phyloP scores from a whole-genome alignment of 2,113 vertebrate genomes.

The Rissa tridactyla region DNA sequence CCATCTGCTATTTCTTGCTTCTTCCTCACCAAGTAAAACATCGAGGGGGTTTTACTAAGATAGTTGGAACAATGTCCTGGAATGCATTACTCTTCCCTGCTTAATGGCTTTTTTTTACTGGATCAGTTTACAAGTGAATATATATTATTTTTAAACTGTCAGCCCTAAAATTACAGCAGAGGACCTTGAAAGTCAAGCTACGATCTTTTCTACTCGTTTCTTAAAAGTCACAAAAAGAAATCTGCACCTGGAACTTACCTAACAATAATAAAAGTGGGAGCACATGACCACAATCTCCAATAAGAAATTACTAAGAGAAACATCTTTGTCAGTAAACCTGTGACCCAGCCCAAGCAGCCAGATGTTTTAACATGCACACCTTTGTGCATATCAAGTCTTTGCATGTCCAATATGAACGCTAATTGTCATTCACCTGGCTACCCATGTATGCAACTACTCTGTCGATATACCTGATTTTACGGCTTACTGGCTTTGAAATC shows the following conservation, averaged over 20 bases:
- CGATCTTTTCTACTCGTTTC: background rate
- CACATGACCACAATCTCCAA: background rate
- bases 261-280: background rate
- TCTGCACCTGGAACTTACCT: background rate
- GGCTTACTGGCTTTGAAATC: background rate
- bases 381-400: background rate
- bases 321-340: background rate
- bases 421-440: background rate
- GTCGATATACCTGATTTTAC: background rate
- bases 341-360: background rate
- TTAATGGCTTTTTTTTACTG: background rate
- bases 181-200: background rate
- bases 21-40: constrained; percentile 28
- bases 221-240: background rate
- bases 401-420: background rate
- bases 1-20: constrained; percentile 4
- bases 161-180: background rate
- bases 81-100: background rate
- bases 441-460: background rate
- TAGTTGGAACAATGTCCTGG: background rate
- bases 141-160: background rate
- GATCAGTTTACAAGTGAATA: background rate
- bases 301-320: background rate
- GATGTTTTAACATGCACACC: background rate
- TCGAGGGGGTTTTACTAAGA: background rate